These are phyloP conservation scores for Cyprinodon diabolis DNA, from an alignment of 2,797 vertebrate species.

Conservation along the genomic window DNA sequence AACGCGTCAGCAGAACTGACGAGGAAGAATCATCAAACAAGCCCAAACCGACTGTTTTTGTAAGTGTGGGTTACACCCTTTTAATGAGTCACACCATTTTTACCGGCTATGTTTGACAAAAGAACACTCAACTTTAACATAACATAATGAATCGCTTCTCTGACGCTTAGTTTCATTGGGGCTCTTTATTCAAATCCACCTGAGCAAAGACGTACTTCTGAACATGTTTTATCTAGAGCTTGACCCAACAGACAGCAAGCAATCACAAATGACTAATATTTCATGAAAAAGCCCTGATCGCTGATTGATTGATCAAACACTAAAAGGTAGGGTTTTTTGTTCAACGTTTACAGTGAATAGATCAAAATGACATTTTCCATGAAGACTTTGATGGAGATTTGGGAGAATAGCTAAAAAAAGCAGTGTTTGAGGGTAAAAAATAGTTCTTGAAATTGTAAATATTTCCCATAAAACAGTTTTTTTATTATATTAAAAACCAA, in stretches of 20 bases:
- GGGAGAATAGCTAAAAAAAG: not conserved
- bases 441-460: not conserved
- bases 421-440: not conserved
- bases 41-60: conserved; percentile 93
- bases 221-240: not conserved
- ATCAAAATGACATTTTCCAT: not conserved
- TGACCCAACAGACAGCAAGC: not conserved
- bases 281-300: not conserved
- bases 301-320: not conserved
- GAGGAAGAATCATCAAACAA: conserved; percentile 79
- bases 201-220: conserved; percentile 10
- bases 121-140: not conserved
- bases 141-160: conserved; percentile 20
- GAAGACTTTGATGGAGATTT: not conserved
- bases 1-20: conserved; percentile 49
- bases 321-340: not conserved
- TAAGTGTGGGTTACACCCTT: conserved; percentile 81
- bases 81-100: conserved; percentile 55
- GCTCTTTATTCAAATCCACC: conserved; percentile 15
- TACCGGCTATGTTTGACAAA: conserved; percentile 54
- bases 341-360: not conserved
- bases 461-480: not conserved
- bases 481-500: not conserved
- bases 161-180: conserved; percentile 24
- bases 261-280: not conserved